phyloP scores from a whole-genome alignment of 2,113 vertebrate genomes.

The Podilymbus podiceps region DNA sequence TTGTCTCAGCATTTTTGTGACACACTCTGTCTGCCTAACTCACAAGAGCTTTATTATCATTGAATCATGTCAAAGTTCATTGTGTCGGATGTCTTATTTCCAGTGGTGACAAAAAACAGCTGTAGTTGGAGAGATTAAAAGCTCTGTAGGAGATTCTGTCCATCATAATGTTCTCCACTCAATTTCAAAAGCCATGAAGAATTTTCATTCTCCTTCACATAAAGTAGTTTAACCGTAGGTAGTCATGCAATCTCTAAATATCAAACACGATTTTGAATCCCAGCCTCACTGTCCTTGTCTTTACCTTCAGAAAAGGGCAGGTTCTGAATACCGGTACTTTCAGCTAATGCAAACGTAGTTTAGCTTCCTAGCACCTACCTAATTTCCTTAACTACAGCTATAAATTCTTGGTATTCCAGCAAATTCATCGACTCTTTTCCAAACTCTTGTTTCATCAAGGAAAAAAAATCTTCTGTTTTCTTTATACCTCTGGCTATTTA shows the following conservation, averaged over 20 bases:
- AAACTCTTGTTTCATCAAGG: background rate
- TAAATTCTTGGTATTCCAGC: background rate
- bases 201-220: background rate
- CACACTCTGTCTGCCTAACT: background rate
- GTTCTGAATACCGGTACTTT: background rate
- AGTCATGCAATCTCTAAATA: background rate
- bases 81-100: background rate
- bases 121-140: background rate
- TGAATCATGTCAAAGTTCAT: background rate
- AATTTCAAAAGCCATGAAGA: background rate
- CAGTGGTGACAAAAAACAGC: background rate
- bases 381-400: background rate
- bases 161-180: background rate
- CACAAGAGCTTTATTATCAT: background rate
- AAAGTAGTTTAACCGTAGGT: background rate
- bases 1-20: background rate
- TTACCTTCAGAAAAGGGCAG: background rate
- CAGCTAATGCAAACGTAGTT: background rate
- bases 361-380: background rate
- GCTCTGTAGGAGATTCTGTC: background rate
- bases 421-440: background rate
- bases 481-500: conserved; percentile 3
- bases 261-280: background rate
- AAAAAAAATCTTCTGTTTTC: background rate
- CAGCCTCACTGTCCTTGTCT: background rate